phyloP scores from a whole-genome alignment of 2,797 vertebrate genomes.

The Mormyrops attenuatus region DNA sequence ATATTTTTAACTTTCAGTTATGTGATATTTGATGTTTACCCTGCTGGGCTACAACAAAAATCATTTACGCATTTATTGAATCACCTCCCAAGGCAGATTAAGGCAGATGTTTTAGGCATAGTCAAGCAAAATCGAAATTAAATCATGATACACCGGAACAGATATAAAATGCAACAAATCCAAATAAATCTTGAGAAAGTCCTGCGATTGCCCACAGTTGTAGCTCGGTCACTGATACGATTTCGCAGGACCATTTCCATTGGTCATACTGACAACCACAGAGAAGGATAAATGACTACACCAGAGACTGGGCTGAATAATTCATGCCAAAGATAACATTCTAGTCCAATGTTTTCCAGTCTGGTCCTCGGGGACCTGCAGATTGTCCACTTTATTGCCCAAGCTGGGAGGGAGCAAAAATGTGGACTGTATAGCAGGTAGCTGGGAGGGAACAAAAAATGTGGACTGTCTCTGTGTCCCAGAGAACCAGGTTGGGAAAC shows the following conservation, averaged over 20 bases:
- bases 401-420: neutral
- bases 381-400: neutral
- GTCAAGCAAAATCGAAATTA: neutral
- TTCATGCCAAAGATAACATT: neutral
- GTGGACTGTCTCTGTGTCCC: neutral
- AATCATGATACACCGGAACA: neutral
- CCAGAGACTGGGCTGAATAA: conserved; percentile 14
- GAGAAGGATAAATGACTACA: neutral
- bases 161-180: neutral
- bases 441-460: neutral
- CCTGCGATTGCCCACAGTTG: neutral
- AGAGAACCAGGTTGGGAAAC: neutral
- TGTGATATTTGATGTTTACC: neutral
- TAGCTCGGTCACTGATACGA: neutral
- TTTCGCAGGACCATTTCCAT: neutral
- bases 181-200: neutral
- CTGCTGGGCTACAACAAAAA: neutral
- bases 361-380: neutral
- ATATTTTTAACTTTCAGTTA: no score
- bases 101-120: conserved; percentile 17
- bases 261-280: neutral
- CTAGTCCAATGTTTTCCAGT: neutral
- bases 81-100: neutral
- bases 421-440: no score
- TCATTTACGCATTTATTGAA: neutral